Percentiles rank a stretch among this genome's conserved stretches.
These are phyloP conservation scores for Athalia circularis DNA, from an alignment of 2,888 invertebrate genomes.

Conservation along the genomic window DNA sequence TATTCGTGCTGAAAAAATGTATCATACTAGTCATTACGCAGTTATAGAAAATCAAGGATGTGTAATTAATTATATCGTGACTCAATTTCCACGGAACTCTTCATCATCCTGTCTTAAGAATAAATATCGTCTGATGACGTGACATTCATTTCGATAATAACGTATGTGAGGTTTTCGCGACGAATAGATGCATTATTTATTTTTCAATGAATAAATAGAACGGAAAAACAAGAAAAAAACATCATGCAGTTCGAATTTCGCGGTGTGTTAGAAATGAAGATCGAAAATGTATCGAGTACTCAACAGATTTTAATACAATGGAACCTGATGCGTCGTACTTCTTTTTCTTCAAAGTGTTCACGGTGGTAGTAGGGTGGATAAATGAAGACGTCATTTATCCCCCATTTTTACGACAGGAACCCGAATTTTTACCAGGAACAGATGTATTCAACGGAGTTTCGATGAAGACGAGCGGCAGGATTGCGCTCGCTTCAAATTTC, in stretches of 20 bases:
- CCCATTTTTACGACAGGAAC: too few species aligned
- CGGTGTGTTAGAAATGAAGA: too few species aligned
- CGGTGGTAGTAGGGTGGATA: too few species aligned
- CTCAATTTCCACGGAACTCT: background rate
- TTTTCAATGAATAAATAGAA: background rate
- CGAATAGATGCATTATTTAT: background rate
- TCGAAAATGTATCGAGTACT: too few species aligned
- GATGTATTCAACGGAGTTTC: background rate
- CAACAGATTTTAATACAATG: too few species aligned
- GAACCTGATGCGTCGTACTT: too few species aligned
- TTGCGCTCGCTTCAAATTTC: slow-evolving; percentile 22
- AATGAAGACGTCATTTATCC: too few species aligned
- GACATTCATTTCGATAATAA: background rate
- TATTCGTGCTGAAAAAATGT: background rate
- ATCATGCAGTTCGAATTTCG: too few species aligned
- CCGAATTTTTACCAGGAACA: background rate
- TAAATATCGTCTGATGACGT: background rate
- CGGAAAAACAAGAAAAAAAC: background rate
- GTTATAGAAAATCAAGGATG: background rate
- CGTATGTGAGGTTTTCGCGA: background rate
- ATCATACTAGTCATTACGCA: background rate
- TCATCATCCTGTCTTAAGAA: background rate
- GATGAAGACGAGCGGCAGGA: background rate
- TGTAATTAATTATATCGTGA: background rate
- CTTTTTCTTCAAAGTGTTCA: too few species aligned